Base-by-base conservation (phyloP, 2,888 invertebrate species). In the Andrena praecox region DNA sequence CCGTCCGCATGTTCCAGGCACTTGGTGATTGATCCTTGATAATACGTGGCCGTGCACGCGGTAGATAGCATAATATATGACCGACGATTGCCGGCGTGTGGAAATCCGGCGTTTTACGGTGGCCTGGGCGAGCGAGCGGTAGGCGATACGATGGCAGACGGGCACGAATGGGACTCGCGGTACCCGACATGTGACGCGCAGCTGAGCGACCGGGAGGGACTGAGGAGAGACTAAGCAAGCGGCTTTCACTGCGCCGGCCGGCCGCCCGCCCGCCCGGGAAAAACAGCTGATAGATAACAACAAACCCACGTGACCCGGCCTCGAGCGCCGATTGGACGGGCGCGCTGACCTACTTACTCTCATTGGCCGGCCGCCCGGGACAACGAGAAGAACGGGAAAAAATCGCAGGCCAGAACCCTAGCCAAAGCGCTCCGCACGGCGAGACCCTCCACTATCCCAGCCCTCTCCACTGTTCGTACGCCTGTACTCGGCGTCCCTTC, bases 251-350 rank as follows among this genome's bases (percentile, higher is more conserved):
- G 92, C 91, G 92, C 92, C 91, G 91, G 92, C 92, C 92, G 93
- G 92, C 91, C 90, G 85, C 89, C 89, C 90, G 91, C 89, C 92
- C 92, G 91, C 91, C 93, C 92, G 92, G 93, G 92, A 90, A 91
- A 92, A 94, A 95, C 95, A 96, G 95, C 95, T 95, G 95, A 95
- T 95, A 94, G 95, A 95, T 95, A 95, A 96, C 96, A 96, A 96
- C 96, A 96, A 96, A 95, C 93, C 95, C 96, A 96, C 95, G 96
- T 96, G 96, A 96, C 93, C 89, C 87, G 87, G 89, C 89, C 89
- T 90, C 89, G 92, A 85, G 78, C 87, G 78, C 84, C 89, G 86
- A 95, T 95, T 95, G 95, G 95, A 83, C 85, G 87, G 83, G 80
- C 85, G 87, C 87, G 86, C 89, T 95, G 95, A 95, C 95, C 95